Base-by-base conservation (phyloP, 2,888 invertebrate genomes). In the Thalpophila matura region DNA sequence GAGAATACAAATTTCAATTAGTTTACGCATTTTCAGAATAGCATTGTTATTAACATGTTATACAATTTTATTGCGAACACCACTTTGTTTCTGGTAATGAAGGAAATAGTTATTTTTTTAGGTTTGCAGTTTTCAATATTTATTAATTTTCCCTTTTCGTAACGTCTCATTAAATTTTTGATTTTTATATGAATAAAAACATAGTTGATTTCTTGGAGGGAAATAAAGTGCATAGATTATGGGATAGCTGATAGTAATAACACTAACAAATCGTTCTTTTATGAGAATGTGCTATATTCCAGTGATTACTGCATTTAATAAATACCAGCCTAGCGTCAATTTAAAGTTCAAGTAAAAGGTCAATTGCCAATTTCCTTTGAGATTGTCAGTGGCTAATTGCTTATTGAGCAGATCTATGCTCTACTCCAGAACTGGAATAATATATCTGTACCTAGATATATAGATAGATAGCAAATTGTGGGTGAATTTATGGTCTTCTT, bases 311-410 rank as follows among this genome's bases (percentile, higher is more conserved):
- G 66, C 63, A 60, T 70, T 68, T 63, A 73, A 74, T 79, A 80
- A 71, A 81, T 81, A 77, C 67, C 73, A 78, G 80, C 66, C 80
- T 74, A 81, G 74, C 81, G 75, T 82, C 86, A 92, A 92, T 94
- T 93, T 83, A 88, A 83, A 87, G 89, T 91, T 94, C 92, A 94
- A 91, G 81, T 86, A 85, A 71, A 73, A 84, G 93, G 94, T 95
- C 93, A 95, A 95, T 93, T 94, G 91, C 73, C 90, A 92, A 92
- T 94, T 91, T 94, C 94, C 94, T 92, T 89, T 82, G 86, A 87
- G 92, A 93, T 93, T 93, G 91, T 83, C 85, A 85, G 83, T 84
- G 90, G 86, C 87, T 92, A 92, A 93, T 92, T 90, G 90, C 85
- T 83, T 83, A 85, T 86, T 84, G 79, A 84, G 84, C 76, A 79